Percentiles rank a stretch among this genome's conserved stretches.
These are phyloP conservation scores for Epicauta chinensis DNA, from an alignment of 1,140 invertebrate genomes.

Conservation along the genomic window DNA sequence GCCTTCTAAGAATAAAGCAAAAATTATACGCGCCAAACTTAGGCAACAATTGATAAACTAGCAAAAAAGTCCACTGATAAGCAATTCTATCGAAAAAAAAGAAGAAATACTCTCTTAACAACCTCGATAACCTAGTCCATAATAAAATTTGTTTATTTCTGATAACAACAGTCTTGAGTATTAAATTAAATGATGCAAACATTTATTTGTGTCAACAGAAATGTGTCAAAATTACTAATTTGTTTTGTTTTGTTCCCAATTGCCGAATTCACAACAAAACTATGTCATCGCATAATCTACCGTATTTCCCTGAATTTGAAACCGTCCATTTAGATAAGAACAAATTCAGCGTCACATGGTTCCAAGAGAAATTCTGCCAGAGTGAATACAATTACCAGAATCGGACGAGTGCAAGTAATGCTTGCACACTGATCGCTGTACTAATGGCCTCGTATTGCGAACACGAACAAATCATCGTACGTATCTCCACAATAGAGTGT, in stretches of 20 bases:
- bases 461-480: slow-evolving; percentile 24
- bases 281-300: slow-evolving; percentile 12
- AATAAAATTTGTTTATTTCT: no score
- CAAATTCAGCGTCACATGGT: slow-evolving; percentile 32
- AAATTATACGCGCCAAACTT: no score
- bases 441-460: slow-evolving; percentile 34
- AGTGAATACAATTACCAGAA: slow-evolving; percentile 34
- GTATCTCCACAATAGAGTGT: slow-evolving; percentile 2
- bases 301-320: slow-evolving; percentile 38
- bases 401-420: slow-evolving; percentile 33
- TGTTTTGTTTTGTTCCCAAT: no score
- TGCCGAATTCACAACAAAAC: no score
- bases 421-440: slow-evolving; percentile 39
- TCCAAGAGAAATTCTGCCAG: slow-evolving; percentile 37
- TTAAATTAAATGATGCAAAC: no score
- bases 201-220: neutral
- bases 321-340: slow-evolving; percentile 25
- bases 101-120: no score
- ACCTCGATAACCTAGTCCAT: no score
- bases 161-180: no score
- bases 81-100: no score
- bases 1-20: no score
- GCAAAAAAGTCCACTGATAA: no score
- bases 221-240: slow-evolving; percentile 15
- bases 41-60: no score